Percentiles rank a stretch among this genome's conserved stretches.
Evolutionary conservation across 1,140 invertebrate species (phyloP).

Genomic region (Zaprionus camerounensis): DNA sequence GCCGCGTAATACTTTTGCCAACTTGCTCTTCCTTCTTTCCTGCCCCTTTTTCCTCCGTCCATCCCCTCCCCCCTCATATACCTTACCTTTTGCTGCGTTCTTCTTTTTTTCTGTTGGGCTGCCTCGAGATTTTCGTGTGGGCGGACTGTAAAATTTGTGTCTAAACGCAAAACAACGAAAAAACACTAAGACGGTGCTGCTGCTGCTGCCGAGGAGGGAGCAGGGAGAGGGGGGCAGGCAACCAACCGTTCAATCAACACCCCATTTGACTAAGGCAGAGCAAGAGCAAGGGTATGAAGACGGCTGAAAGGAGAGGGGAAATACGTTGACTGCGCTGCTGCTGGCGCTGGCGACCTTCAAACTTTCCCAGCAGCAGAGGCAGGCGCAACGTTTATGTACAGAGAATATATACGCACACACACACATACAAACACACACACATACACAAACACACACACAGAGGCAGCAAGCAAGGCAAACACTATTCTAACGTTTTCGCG

Average conservation of each 20-base stretch:
- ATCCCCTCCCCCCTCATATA: neutral
- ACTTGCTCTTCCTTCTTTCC: conserved; percentile 24
- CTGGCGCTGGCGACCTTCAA: conserved; percentile 43
- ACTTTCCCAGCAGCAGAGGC: conserved; percentile 30
- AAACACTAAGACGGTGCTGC: conserved; percentile 29
- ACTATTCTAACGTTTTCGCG: conserved; percentile 82
- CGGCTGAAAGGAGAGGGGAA: conserved; percentile 10
- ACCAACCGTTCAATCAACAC: conserved; percentile 80
- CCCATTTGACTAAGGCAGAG: conserved; percentile 73
- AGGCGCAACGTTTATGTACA: conserved; percentile 15
- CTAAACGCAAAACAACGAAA: conserved; percentile 70
- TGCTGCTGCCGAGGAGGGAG: neutral
- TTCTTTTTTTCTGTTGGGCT: conserved; percentile 31
- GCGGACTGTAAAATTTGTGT: conserved; percentile 74
- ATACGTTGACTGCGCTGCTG: conserved; percentile 29
- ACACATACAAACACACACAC: conserved; percentile 3
- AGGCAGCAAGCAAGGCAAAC: conserved; percentile 47
- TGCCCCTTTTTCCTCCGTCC: neutral
- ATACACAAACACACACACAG: conserved; percentile 17
- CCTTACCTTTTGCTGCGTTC: conserved; percentile 11
- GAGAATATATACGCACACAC: conserved; percentile 1
- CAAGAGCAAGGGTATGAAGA: conserved; percentile 12
- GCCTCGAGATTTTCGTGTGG: conserved; percentile 41
- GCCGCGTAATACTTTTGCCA: conserved; percentile 66
- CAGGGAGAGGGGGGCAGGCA: conserved; percentile 1